Percentiles rank a stretch among this genome's conserved stretches.
phyloP scores from a whole-genome alignment of 2,113 vertebrate genomes.

The Amblyornis subalaris region DNA sequence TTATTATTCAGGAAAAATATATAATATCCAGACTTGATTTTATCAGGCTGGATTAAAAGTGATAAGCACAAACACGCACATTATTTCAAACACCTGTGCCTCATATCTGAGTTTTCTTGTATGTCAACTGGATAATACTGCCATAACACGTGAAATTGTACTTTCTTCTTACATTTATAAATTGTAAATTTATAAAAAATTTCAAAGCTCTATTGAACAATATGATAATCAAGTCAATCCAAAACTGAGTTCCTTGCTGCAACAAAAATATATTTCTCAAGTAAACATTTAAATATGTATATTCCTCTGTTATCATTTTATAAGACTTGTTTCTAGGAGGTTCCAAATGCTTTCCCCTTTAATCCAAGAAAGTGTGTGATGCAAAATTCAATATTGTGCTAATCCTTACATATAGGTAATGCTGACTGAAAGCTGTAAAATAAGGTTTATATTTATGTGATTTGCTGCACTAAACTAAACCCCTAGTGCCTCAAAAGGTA shows the following conservation, averaged over 20 bases:
- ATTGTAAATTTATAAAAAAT: neutral
- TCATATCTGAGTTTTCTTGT: neutral
- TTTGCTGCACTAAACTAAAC: neutral
- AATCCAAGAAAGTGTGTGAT: neutral
- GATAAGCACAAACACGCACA: neutral
- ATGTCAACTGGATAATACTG: neutral
- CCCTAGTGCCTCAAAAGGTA: neutral
- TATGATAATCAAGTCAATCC: neutral
- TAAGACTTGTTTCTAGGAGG: neutral
- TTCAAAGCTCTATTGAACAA: neutral
- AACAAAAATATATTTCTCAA: neutral
- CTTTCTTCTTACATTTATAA: neutral
- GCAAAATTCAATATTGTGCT: neutral
- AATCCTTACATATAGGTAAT: neutral
- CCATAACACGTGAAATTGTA: neutral
- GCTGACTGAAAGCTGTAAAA: neutral
- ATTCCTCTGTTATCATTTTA: neutral
- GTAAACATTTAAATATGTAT: neutral
- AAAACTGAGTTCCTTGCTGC: neutral
- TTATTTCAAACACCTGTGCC: neutral
- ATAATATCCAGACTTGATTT: neutral
- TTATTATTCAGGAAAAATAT: neutral
- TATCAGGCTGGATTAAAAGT: neutral
- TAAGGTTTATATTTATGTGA: neutral
- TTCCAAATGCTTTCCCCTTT: neutral